Conservation (phyloP, 2,888 invertebrate species). For the Chymomyza procnemis region DNA sequence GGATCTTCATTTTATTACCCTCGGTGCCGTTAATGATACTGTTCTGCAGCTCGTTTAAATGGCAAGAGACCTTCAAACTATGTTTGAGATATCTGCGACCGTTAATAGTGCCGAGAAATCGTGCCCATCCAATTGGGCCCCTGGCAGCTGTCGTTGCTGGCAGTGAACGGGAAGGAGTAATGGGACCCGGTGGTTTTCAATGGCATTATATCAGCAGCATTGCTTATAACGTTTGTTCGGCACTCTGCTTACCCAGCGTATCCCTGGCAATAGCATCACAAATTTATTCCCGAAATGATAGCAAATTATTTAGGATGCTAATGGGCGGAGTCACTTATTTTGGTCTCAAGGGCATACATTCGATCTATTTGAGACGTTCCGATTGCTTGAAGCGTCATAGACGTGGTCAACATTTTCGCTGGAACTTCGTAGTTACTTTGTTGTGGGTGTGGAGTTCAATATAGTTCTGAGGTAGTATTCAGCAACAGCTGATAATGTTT, state of each 20-base stretch:
- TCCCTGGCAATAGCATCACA: slow-evolving; percentile 37
- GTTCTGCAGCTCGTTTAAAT: slow-evolving; percentile 37
- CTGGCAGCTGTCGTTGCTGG: slow-evolving; percentile 56
- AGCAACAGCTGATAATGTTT: no score
- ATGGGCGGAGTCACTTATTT: slow-evolving; percentile 54
- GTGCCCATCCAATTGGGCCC: slow-evolving; percentile 28
- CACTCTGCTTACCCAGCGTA: slow-evolving; percentile 50
- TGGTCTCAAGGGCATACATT: slow-evolving; percentile 42
- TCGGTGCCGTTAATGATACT: slow-evolving; percentile 42
- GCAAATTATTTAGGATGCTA: slow-evolving; percentile 22
- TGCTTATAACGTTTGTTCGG: slow-evolving; percentile 36
- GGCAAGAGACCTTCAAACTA: slow-evolving; percentile 41
- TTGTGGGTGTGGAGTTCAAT: no score
- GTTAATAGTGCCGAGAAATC: slow-evolving; percentile 17
- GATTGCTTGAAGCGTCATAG: slow-evolving; percentile 28
- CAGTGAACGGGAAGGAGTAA: slow-evolving; percentile 10
- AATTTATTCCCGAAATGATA: slow-evolving; percentile 28
- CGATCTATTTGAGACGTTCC: slow-evolving; percentile 42
- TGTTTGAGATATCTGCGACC: slow-evolving; percentile 37
- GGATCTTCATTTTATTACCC: slow-evolving; percentile 49
- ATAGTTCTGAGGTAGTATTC: no score
- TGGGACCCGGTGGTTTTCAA: slow-evolving; percentile 16
- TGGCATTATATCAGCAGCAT: slow-evolving; percentile 28
- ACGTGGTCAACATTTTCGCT: no score
- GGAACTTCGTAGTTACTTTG: no score